Conservation (phyloP, 2,888 invertebrate species). For the Polyommatus iphigenia region DNA sequence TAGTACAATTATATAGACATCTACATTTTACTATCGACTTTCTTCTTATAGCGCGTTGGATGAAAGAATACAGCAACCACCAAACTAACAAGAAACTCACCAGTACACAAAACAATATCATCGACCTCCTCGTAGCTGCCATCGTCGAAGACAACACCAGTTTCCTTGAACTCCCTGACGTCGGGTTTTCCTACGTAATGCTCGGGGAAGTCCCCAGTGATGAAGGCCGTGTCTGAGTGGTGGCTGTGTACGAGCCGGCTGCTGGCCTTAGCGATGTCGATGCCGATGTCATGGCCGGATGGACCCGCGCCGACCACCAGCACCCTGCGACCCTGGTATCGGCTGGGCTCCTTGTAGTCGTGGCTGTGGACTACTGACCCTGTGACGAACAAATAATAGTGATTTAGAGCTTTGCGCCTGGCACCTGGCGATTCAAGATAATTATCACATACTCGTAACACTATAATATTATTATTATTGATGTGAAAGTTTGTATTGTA, state of each 20-base stretch:
- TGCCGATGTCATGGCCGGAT: slow-evolving; percentile 86
- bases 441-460: too few relatives aligned
- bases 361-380: slow-evolving; percentile 86
- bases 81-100: slow-evolving; percentile 50
- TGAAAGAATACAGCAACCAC: neutral
- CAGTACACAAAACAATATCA: slow-evolving; percentile 86
- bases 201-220: slow-evolving; percentile 62
- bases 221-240: slow-evolving; percentile 63
- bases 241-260: slow-evolving; percentile 75
- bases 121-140: slow-evolving; percentile 81
- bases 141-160: slow-evolving; percentile 81
- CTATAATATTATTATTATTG: too few relatives aligned
- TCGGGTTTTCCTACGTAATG: slow-evolving; percentile 77
- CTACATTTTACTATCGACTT: too few relatives aligned
- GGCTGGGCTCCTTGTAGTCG: slow-evolving; percentile 83
- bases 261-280: slow-evolving; percentile 79
- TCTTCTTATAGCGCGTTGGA: neutral
- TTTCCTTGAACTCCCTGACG: slow-evolving; percentile 70
- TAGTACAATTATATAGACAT: too few relatives aligned
- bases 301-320: slow-evolving; percentile 86
- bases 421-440: too few relatives aligned
- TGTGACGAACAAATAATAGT: slow-evolving; percentile 36
- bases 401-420: too few relatives aligned
- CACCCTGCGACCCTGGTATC: slow-evolving; percentile 80
- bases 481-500: too few relatives aligned